phyloP scores from a whole-genome alignment of 2,888 invertebrate species.

The Clostera curtula region DNA sequence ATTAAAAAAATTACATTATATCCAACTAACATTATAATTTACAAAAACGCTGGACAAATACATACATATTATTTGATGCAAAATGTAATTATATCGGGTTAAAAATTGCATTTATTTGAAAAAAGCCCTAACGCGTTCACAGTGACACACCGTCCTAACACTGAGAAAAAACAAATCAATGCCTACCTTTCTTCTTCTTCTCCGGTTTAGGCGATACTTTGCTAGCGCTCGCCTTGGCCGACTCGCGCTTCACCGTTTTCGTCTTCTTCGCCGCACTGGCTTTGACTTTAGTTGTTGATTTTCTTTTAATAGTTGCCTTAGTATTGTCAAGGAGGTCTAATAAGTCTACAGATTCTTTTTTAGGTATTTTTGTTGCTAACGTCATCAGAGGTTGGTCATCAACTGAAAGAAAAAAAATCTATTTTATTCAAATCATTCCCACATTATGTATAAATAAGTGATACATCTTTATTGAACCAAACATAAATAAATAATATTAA shows the following conservation, averaged over 20 bases:
- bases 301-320: constrained; percentile 48
- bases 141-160: constrained; percentile 29
- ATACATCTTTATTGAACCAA: too few relatives aligned
- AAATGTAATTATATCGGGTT: too few relatives aligned
- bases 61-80: too few relatives aligned
- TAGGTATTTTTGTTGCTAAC: constrained; percentile 53
- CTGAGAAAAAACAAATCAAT: constrained; percentile 6
- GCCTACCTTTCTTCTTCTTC: constrained; percentile 70
- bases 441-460: too few relatives aligned
- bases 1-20: too few relatives aligned
- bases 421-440: too few relatives aligned
- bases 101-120: constrained; percentile 1
- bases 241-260: constrained; percentile 39
- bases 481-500: too few relatives aligned
- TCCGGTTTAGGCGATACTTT: constrained; percentile 39
- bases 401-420: constrained; percentile 35
- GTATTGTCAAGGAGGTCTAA: constrained; percentile 47
- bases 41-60: too few relatives aligned
- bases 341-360: constrained; percentile 51
- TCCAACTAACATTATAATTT: too few relatives aligned
- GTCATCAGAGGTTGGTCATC: constrained; percentile 59
- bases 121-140: constrained; percentile 15
- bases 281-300: constrained; percentile 43
- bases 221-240: constrained; percentile 38
- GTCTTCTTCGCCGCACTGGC: constrained; percentile 40